Evolutionary conservation across 2,888 invertebrate species (phyloP).

Genomic region (Harmothoe impar): DNA sequence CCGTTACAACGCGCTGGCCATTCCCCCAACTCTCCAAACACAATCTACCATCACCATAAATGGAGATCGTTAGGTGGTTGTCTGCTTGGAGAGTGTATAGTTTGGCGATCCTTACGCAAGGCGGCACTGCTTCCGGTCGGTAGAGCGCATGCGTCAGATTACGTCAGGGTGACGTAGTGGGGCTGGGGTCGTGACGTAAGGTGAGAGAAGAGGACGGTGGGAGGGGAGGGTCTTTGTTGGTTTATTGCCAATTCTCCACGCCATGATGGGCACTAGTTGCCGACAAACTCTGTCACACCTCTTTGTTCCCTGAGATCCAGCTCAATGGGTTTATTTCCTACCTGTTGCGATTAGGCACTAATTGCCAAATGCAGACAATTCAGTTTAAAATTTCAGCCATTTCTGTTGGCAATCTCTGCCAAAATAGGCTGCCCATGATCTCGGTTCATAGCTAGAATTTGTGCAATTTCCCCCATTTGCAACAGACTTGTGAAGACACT

Average conservation of each 20-base stretch:
- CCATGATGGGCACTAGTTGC: not conserved
- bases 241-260: slow-evolving; percentile 25
- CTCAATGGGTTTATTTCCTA: not conserved
- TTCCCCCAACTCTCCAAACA: too few relatives aligned
- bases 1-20: not conserved
- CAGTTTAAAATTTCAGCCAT: too few relatives aligned
- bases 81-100: too few relatives aligned
- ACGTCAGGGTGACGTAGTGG: not conserved
- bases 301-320: not conserved
- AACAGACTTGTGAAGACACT: too few relatives aligned
- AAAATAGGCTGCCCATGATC: too few relatives aligned
- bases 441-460: too few relatives aligned
- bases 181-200: not conserved
- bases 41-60: too few relatives aligned
- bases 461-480: too few relatives aligned
- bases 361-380: too few relatives aligned
- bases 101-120: slow-evolving; percentile 19
- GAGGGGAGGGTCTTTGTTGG: slow-evolving; percentile 3
- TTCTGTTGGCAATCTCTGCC: too few relatives aligned
- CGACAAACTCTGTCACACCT: not conserved
- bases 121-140: slow-evolving; percentile 15
- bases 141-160: slow-evolving; percentile 18
- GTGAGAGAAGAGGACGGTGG: not conserved
- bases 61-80: too few relatives aligned
- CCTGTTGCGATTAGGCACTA: too few relatives aligned